Evolutionary conservation across 2,888 invertebrate genomes (phyloP).

Genomic region (Dasypogon diadema): DNA sequence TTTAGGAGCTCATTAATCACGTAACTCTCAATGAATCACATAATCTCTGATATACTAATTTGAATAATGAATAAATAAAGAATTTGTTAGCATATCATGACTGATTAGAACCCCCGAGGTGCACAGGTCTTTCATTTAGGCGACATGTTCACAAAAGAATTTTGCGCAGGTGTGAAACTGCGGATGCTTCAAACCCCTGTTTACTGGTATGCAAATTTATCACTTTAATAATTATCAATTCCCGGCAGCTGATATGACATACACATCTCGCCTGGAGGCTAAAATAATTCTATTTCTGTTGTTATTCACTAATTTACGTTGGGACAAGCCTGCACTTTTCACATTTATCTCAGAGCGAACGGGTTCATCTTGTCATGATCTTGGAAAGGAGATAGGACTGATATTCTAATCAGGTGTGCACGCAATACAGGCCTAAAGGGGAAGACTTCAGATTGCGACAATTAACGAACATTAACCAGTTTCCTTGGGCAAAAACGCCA

Average conservation of each 20-base stretch:
- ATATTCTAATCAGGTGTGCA: conserved; percentile 4
- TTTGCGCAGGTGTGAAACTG: not conserved
- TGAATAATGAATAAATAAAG: conserved; percentile 32
- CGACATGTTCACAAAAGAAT: conserved; percentile 13
- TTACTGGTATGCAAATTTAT: conserved; percentile 7
- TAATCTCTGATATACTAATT: conserved; percentile 7
- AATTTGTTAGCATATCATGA: not conserved
- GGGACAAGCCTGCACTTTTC: not conserved
- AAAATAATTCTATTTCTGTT: not conserved
- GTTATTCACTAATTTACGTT: conserved; percentile 4
- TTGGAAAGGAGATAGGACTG: not conserved
- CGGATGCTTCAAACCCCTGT: not conserved
- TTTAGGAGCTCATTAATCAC: not conserved
- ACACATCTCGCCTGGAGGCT: not conserved
- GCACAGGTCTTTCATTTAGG: not conserved
- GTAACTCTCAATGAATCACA: not conserved
- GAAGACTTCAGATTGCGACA: not conserved
- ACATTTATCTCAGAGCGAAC: too few relatives aligned
- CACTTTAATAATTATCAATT: conserved; percentile 24
- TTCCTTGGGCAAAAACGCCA: not conserved
- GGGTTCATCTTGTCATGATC: not conserved
- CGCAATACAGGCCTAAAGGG: too few relatives aligned
- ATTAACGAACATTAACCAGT: conserved; percentile 1
- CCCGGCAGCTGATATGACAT: not conserved
- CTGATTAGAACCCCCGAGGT: conserved; percentile 2